Evolutionary conservation across 2,113 vertebrate species (phyloP), one percentile per base, ranked within the genome.

Genomic region (Leiothrix lutea): DNA sequence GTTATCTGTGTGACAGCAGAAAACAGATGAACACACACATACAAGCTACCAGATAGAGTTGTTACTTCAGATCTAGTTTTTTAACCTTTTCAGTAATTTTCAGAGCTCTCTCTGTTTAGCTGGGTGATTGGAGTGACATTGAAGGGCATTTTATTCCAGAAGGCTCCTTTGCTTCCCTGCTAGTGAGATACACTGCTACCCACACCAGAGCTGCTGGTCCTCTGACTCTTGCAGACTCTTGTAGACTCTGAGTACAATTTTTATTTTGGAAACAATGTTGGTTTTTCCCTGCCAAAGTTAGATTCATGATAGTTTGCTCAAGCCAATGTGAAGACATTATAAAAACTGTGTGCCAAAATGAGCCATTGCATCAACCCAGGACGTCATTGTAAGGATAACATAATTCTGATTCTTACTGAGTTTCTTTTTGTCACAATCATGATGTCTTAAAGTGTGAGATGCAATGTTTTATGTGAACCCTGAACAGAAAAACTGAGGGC

Each of bases 221-320:
- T 62, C 69, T 81, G 80, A 24, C 35, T 84, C 69, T 38, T 38
- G 36, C 36, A 38, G 36, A 38, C 36, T 50, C 13, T 45, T 69
- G 20, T 67, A 25, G 20, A 26, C 7, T 36, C 40, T 58, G 47
- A 71, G 79, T 31, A 11, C 2, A 54, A 7, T 35, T 77, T 80
- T 61, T 33, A 16, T 69, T 72, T 61, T 25, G 8, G 18, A 58
- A 74, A 53, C 23, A 29, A 2, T 0, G 0, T 14, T 14, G 3
- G 0, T 40, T 47, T 81, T 83, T 33, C 33, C 77, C 48, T 89
- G 14, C 40, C 62, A 8, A 45, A 75, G 12, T 54, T 77, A 70
- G 74, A 62, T 21, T n/a, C 17, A 3, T 18, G 5, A 23, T 2
- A 2, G 5, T 69, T 86, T 86, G 33, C 33, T 58, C 18, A 50